A percentile compares a stretch with the other conserved stretches of the same genome.
phyloP scores from a whole-genome alignment of 2,797 vertebrate species.

The Hippoglossus hippoglossus region DNA sequence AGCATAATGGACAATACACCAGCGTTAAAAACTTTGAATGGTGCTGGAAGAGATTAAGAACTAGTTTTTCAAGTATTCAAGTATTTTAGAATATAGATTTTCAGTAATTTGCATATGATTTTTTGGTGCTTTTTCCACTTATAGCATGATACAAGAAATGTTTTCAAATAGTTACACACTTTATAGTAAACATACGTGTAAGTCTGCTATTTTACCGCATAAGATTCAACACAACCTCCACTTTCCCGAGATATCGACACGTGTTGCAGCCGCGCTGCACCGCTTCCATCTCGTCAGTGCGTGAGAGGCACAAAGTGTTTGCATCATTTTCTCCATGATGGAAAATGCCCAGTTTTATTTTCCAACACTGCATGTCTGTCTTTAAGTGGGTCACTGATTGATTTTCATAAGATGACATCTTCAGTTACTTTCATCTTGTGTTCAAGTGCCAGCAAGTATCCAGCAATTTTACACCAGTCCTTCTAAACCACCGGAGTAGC shows the following conservation, averaged over 20 bases:
- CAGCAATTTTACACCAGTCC: no score
- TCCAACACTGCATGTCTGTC: not conserved
- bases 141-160: no score
- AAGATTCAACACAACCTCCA: not conserved
- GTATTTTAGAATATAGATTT: no score
- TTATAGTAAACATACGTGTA: not conserved
- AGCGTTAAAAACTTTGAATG: no score
- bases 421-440: constrained; percentile 12
- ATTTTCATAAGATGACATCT: constrained; percentile 2
- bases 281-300: not conserved
- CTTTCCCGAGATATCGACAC: not conserved
- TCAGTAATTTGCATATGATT: not conserved
- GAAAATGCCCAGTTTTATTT: constrained; percentile 14
- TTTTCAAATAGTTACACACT: not conserved
- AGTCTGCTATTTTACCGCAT: no score
- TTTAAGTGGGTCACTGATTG: constrained; percentile 21
- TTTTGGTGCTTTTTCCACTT: no score
- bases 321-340: constrained; percentile 19
- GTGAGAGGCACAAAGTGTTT: not conserved
- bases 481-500: no score
- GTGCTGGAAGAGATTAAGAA: no score
- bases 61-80: no score
- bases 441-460: not conserved
- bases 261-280: not conserved
- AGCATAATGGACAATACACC: no score